Conservation (phyloP, 2,797 vertebrate species). For the Malacoraja senta region DNA sequence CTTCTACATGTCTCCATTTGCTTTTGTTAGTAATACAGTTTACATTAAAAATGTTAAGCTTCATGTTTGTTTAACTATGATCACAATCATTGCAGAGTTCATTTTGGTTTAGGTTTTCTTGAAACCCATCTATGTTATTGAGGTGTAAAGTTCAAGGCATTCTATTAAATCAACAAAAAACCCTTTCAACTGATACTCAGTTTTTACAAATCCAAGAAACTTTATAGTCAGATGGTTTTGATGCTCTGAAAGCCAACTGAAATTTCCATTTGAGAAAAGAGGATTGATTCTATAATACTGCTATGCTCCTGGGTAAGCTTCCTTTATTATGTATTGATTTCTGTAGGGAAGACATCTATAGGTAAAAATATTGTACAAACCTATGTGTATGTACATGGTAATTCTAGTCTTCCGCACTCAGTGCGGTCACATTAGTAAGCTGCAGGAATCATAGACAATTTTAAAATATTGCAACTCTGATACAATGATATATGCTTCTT, state of each 20-base stretch:
- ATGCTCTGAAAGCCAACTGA: not conserved
- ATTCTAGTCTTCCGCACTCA: not conserved
- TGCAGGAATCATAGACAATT: not conserved
- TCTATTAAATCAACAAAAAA: not conserved
- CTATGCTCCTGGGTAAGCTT: not conserved
- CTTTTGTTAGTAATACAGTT: not conserved
- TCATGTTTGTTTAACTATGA: not conserved
- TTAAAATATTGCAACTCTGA: not conserved
- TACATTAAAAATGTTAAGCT: not conserved
- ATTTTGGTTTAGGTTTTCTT: not conserved
- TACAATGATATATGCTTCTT: not conserved
- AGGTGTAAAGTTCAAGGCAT: not conserved
- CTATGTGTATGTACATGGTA: not conserved
- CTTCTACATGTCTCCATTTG: slow-evolving; percentile 12
- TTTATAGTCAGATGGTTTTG: not conserved
- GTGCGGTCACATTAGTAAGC: not conserved
- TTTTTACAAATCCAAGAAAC: not conserved
- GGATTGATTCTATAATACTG: not conserved
- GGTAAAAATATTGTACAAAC: not conserved
- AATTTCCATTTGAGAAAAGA: not conserved
- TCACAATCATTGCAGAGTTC: not conserved
- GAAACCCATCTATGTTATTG: not conserved
- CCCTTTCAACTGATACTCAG: not conserved
- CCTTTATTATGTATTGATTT: not conserved
- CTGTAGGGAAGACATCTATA: not conserved